Base-by-base conservation (phyloP, 2,797 vertebrate species). In the Clarias platycephalus region DNA sequence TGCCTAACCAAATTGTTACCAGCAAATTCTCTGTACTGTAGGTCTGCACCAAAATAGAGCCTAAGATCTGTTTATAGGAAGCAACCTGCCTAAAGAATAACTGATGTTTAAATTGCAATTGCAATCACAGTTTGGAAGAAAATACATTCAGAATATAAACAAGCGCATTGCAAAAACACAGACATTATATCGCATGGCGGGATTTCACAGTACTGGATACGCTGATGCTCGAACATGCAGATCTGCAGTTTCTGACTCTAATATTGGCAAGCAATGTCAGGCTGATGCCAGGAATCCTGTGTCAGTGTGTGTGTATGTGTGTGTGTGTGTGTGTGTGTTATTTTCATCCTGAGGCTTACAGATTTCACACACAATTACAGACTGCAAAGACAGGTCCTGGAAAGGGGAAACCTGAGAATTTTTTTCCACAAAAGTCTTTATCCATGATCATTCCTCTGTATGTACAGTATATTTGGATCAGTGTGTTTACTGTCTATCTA, bases 231-330 rank as follows among this genome's bases (percentile, higher is more conserved):
- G 2, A 86, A 72, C 13, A 26, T 63, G 82, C 84, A 70, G 85
- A 90, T 87, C 90, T 91, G 88, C 44, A 84, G 10, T 85, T 89
- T 85, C 86, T 90, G 88, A 80, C 85, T 84, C 87, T 72, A 81
- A 71, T 80, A 60, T 62, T 90, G 88, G 88, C 86, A 82, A 37
- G 87, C 89, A 84, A 86, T 91, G 79, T 89, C 88, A 28, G 53
- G 63, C 88, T 86, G 86, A 91, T 87, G 90, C 88, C 92, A 91
- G 88, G 91, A 93, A 91, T 93, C 89, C 87, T 83, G 67, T 26
- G 66, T 83, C 84, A 88, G 89, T 10, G 20, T 22, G 12, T 70
- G 28, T 20, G 34, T 71, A 63, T 80, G 70, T 62, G 16, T 26
- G 66, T 7, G 31, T 15, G 13, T 60, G n/a, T 18, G n/a, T 68